Evolutionary conservation across 2,797 vertebrate species (phyloP).

Genomic region (Sebastes itinus): DNA sequence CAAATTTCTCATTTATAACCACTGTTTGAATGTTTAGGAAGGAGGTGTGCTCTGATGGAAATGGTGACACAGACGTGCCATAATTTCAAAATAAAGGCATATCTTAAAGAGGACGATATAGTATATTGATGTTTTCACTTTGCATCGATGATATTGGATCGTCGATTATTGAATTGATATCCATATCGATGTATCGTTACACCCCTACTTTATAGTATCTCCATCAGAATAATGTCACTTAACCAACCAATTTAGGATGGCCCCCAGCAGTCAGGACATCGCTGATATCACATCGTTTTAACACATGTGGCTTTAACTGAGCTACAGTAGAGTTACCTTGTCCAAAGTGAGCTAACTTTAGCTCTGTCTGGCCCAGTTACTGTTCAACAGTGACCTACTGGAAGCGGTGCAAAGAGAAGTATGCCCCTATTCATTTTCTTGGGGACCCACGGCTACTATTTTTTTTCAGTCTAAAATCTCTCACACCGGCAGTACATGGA

Average conservation of each 20-base stretch:
- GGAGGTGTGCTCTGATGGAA: rapidly evolving
- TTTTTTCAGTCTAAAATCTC: neutral
- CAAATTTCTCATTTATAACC: rapidly evolving
- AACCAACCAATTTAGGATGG: neutral
- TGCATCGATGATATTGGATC: too few relatives aligned
- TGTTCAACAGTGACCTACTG: neutral
- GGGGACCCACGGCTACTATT: neutral
- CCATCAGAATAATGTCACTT: neutral
- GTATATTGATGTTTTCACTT: too few relatives aligned
- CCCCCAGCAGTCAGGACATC: neutral
- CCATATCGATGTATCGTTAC: too few relatives aligned
- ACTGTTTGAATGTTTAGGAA: too few relatives aligned
- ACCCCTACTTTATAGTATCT: neutral
- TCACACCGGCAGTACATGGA: too few relatives aligned
- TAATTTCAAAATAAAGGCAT: too few relatives aligned
- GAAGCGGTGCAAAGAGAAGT: neutral
- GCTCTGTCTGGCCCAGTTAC: neutral
- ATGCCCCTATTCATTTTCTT: neutral
- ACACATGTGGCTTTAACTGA: neutral
- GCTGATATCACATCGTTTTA: neutral
- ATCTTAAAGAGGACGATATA: too few relatives aligned
- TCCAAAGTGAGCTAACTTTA: neutral
- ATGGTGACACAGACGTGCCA: too few relatives aligned
- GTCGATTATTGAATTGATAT: too few relatives aligned
- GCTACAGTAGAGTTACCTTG: neutral